phyloP scores from a whole-genome alignment of 1,140 invertebrate genomes.

The Plectus sambesii region DNA sequence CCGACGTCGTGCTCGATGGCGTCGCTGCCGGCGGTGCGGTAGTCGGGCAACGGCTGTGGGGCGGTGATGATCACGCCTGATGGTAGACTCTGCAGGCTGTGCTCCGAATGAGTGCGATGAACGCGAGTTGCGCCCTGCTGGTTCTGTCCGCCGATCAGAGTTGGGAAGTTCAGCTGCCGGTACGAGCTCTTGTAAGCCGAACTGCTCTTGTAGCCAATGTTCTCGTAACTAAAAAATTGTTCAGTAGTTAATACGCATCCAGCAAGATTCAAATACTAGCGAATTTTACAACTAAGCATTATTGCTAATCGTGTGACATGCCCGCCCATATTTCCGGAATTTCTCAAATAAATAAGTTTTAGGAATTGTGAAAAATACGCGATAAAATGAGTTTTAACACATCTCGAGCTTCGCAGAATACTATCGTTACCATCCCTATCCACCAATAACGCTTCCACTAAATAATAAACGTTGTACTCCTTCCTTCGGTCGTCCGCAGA shows the following conservation, averaged over 20 bases:
- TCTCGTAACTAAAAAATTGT: conserved; percentile 46
- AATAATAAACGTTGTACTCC: too few relatives aligned
- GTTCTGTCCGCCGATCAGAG: too few relatives aligned
- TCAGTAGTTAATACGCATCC: conserved; percentile 26
- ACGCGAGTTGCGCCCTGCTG: too few relatives aligned
- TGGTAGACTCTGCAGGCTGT: too few relatives aligned
- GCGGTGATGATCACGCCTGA: too few relatives aligned
- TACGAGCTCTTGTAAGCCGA: conserved; percentile 38
- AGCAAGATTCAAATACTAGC: conserved; percentile 6
- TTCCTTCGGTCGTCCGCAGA: too few relatives aligned
- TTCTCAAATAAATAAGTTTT: conserved; percentile 1
- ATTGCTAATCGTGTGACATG: conserved; percentile 9
- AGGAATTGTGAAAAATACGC: not conserved
- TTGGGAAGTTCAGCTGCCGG: conserved; percentile 42
- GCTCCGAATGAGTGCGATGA: too few relatives aligned
- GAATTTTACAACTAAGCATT: not conserved
- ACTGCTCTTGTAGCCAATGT: conserved; percentile 36
- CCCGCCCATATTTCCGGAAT: conserved; percentile 21
- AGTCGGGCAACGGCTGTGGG: conserved; percentile 57
- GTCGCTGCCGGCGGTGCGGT: too few relatives aligned
- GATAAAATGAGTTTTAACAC: not conserved
- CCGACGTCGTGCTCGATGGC: too few relatives aligned
- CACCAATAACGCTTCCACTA: too few relatives aligned
- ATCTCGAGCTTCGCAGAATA: not conserved
- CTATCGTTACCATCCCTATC: too few relatives aligned